These are phyloP conservation scores for Galaxea fascicularis DNA, from an alignment of 92 coral and sea anemone genomes.

Conservation along the genomic window DNA sequence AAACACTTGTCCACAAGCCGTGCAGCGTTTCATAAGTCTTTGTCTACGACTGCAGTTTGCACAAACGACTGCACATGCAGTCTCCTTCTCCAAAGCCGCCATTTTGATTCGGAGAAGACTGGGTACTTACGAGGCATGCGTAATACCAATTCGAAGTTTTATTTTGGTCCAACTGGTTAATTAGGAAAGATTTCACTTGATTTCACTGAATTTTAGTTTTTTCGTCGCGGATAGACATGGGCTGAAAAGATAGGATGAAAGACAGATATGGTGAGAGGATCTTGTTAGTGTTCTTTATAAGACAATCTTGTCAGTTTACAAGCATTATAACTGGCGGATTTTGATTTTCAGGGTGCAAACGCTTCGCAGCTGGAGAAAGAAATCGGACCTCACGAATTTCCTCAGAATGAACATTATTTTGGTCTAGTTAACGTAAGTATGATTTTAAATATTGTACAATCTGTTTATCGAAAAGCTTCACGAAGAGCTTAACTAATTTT, in stretches of 20 bases:
- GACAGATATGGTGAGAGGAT: slow-evolving; percentile 22
- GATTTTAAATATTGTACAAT: not conserved
- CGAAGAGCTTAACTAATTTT: not conserved
- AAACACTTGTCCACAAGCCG: slow-evolving; percentile 75
- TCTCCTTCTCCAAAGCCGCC: slow-evolving; percentile 38
- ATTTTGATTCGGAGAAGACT: slow-evolving; percentile 51
- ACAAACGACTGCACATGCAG: slow-evolving; percentile 46
- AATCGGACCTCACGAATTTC: slow-evolving; percentile 93
- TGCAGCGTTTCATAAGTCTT: slow-evolving; percentile 85
- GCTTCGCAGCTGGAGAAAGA: slow-evolving; percentile 99
- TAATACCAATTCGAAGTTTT: slow-evolving; percentile 7
- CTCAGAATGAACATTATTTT: slow-evolving; percentile 98
- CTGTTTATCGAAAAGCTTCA: not conserved
- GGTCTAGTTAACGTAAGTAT: slow-evolving; percentile 95
- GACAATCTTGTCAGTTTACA: not conserved
- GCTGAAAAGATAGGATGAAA: slow-evolving; percentile 43
- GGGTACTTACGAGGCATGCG: slow-evolving; percentile 4
- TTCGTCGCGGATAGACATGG: slow-evolving; percentile 1
- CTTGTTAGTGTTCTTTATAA: not conserved
- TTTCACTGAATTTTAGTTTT: not conserved
- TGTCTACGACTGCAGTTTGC: slow-evolving; percentile 72
- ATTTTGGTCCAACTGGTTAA: slow-evolving; percentile 25
- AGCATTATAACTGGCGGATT: not conserved
- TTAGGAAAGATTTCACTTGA: not conserved
- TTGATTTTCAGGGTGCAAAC: slow-evolving; percentile 85